phyloP scores from a whole-genome alignment of 2,888 invertebrate genomes.

The Amiota mariae region DNA sequence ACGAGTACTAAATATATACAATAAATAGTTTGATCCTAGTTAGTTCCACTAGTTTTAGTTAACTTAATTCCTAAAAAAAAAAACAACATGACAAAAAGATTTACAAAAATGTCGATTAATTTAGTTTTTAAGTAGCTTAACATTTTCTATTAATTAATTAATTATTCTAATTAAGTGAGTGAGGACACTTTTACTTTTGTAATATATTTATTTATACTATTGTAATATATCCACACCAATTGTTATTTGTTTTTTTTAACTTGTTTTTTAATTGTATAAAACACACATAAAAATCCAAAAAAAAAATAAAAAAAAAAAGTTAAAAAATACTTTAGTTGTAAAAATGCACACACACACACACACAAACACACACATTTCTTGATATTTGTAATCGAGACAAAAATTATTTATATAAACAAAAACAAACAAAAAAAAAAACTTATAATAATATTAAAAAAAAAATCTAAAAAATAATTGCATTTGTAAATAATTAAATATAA shows the following conservation, averaged over 20 bases:
- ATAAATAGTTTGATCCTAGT: too few species aligned
- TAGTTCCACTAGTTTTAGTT: conserved; percentile 54
- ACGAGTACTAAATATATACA: too few species aligned
- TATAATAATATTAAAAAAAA: conserved; percentile 34
- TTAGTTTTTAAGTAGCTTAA: conserved; percentile 41
- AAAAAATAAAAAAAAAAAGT: conserved; percentile 34
- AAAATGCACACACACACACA: neutral
- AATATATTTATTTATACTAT: conserved; percentile 54
- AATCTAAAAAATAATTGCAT: conserved; percentile 44
- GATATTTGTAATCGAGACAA: neutral
- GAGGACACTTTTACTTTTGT: conserved; percentile 51
- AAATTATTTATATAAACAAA: conserved; percentile 21
- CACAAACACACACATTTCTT: neutral
- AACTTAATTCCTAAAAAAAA: conserved; percentile 54
- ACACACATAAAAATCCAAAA: conserved; percentile 36
- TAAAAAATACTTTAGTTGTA: neutral
- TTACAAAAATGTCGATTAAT: conserved; percentile 22
- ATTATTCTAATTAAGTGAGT: neutral
- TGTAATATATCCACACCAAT: conserved; percentile 37
- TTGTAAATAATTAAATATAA: conserved; percentile 47
- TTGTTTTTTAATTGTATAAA: conserved; percentile 66
- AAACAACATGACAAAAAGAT: neutral
- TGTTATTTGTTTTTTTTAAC: conserved; percentile 62
- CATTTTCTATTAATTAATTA: conserved; percentile 10
- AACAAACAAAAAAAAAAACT: conserved; percentile 32